Percentiles rank a stretch among this genome's conserved stretches.
These are phyloP conservation scores for Lasioglossum albipes DNA, from an alignment of 1,140 invertebrate species.

Conservation along the genomic window DNA sequence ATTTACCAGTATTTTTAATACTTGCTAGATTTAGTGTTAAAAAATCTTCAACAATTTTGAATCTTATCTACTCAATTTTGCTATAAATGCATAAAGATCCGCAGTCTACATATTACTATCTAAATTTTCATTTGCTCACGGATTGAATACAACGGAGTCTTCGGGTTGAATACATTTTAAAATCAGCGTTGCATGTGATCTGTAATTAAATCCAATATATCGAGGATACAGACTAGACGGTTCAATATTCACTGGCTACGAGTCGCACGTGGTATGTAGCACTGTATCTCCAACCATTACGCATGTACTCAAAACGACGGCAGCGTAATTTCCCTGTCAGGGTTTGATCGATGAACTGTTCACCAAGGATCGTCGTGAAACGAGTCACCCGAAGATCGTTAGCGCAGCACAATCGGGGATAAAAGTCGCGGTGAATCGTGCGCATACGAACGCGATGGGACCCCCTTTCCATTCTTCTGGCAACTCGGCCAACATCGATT, in stretches of 20 bases:
- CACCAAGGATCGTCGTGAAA: not conserved
- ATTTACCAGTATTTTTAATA: no score
- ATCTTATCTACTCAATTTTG: no score
- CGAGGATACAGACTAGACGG: not conserved
- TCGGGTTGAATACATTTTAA: no score
- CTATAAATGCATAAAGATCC: no score
- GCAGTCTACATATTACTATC: no score
- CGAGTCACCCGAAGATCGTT: constrained; percentile 28
- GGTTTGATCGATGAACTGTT: constrained; percentile 30
- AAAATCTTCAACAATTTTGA: no score
- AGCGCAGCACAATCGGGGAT: not conserved
- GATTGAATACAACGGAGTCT: no score
- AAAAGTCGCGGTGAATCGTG: constrained; percentile 1
- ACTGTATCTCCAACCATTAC: not conserved
- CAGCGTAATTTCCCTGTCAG: constrained; percentile 12
- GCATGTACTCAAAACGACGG: not conserved
- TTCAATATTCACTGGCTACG: not conserved
- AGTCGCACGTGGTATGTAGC: not conserved
- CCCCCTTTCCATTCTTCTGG: constrained; percentile 20
- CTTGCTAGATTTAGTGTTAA: no score
- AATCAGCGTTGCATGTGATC: no score
- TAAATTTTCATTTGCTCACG: no score
- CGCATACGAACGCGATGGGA: constrained; percentile 8
- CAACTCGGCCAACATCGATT: constrained; percentile 47
- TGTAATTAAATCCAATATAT: no score